phyloP scores from a whole-genome alignment of 2,888 invertebrate genomes.

The Chymomyza amoena region DNA sequence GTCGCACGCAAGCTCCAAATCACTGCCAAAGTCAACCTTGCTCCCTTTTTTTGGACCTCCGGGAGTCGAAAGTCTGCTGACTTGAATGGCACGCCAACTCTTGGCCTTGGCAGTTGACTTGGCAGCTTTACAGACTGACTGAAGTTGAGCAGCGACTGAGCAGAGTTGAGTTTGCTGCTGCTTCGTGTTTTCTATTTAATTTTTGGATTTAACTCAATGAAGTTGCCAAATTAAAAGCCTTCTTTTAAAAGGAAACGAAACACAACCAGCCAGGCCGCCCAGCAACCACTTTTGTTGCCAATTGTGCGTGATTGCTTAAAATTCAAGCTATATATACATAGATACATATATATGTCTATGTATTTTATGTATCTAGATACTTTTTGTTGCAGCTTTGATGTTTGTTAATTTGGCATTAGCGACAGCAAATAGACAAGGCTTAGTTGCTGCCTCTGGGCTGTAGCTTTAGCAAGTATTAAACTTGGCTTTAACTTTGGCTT shows the following conservation, averaged over 20 bases:
- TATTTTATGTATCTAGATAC: not conserved
- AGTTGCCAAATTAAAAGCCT: constrained; percentile 26
- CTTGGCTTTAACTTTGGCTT: constrained; percentile 12
- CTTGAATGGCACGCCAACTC: too few relatives aligned
- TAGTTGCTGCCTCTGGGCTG: not conserved
- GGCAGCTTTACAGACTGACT: not conserved
- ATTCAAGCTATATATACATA: not conserved
- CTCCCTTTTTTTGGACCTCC: not conserved
- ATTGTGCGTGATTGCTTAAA: constrained; percentile 25
- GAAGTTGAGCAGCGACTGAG: constrained; percentile 4
- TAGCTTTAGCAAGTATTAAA: not conserved
- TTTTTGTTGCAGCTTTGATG: constrained; percentile 11
- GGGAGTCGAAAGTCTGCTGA: not conserved
- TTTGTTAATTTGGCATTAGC: constrained; percentile 20
- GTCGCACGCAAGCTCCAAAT: not conserved
- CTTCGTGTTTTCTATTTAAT: constrained; percentile 30
- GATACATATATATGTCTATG: too few relatives aligned
- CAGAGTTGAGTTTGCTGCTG: not conserved
- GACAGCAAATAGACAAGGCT: constrained; percentile 3
- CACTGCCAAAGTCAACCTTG: constrained; percentile 14
- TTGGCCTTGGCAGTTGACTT: not conserved
- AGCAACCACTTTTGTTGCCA: not conserved
- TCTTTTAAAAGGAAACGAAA: constrained; percentile 7
- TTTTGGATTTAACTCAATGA: constrained; percentile 34
- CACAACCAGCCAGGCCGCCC: not conserved